Base-by-base conservation (phyloP, 2,797 vertebrate species). In the Acipenser transmontanus region DNA sequence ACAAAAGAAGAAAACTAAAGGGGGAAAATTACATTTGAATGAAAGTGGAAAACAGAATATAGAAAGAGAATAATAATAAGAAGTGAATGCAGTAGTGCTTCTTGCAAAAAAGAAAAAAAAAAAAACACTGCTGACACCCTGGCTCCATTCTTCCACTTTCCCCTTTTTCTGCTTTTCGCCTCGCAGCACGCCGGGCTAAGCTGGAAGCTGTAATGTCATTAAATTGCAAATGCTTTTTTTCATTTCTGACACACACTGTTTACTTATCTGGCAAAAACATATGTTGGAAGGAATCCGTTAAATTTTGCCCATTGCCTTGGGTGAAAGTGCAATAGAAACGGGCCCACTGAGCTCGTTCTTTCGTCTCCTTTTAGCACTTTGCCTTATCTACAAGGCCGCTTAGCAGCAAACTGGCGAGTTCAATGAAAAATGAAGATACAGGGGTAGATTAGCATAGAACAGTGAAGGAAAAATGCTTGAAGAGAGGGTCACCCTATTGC, bases 191-290 rank as follows among this genome's bases (percentile, higher is more conserved):
- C 93, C 91, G 93, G 95, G 93, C 95, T 98, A 97, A 98, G 96
- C 97, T 96, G 94, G 94, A 94, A 97, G 96, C 96, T 97, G 95
- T 98, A 98, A 98, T 99, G 96, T 99, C 96, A 99, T 99, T 99
- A 99, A 99, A 99, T 99, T 99, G 97, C 97, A 98, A 99, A 99
- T 99, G 97, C 96, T 98, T 99, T 98, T 98, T 95, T 96, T 95
- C 94, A 97, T 97, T 96, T 97, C 94, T 95, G 97, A 98, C 97
- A 98, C 97, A 99, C 97, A 98, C 96, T 99, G 96, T 99, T 99
- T 98, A 98, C 97, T 99, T 98, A 99, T 99, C 97, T 99, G 95
- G 95, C 94, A 96, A 97, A 98, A 99, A 99, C 96, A 99, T 98
- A 99, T 99, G 96, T 99, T 98, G 94, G 94, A 96, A 95, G 96